These are phyloP conservation scores for Gymnosoma rotundatum DNA, from an alignment of 2,888 invertebrate genomes.

Conservation along the genomic window DNA sequence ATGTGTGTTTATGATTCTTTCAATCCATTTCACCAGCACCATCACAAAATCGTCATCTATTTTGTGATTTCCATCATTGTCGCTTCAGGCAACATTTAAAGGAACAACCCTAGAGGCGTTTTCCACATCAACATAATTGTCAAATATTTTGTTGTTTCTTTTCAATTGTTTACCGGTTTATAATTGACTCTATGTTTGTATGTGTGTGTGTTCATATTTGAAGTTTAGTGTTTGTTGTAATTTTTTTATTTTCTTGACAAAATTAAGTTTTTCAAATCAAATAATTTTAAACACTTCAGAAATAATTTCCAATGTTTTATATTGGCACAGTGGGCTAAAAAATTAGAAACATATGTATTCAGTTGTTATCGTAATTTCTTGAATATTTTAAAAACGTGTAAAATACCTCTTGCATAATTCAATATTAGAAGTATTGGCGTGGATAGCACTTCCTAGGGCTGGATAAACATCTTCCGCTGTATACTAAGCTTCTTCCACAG, in stretches of 20 bases:
- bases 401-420: no score
- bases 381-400: no score
- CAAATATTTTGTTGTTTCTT: conserved; percentile 51
- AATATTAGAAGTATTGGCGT: no score
- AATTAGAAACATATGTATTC: background rate
- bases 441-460: no score
- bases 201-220: background rate
- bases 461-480: no score
- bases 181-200: conserved; percentile 8
- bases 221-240: background rate
- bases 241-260: conserved; percentile 30
- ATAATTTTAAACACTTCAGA: conserved; percentile 12
- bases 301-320: conserved; percentile 20
- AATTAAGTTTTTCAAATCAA: conserved; percentile 52
- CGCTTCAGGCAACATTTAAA: conserved; percentile 46
- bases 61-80: conserved; percentile 40
- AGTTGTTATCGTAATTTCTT: no score
- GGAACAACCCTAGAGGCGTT: conserved; percentile 65
- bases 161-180: conserved; percentile 48
- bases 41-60: conserved; percentile 29
- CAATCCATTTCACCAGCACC: conserved; percentile 26
- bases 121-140: conserved; percentile 63
- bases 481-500: no score
- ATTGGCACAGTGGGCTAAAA: conserved; percentile 37
- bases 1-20: conserved; percentile 12